Evolutionary conservation across 23 tunicate genomes (phyloP).

Genomic region (Trididemnum clinides): DNA sequence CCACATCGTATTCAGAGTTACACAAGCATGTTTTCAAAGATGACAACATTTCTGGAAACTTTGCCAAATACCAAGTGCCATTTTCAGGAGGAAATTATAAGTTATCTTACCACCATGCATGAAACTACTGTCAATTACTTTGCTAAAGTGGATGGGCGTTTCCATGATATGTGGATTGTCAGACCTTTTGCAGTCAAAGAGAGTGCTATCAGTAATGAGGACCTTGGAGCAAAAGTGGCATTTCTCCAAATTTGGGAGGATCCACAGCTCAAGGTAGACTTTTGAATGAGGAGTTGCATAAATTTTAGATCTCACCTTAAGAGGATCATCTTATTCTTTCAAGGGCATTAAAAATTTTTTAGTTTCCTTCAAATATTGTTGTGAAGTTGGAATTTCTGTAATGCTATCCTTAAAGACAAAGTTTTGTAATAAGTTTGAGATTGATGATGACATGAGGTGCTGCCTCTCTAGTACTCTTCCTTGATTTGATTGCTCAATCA

Average conservation of each 20-base stretch:
- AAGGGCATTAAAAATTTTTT: background rate
- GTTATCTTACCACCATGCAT: background rate
- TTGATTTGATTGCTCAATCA: conserved; percentile 43
- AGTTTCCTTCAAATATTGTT: conserved; percentile 19
- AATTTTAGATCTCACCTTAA: conserved; percentile 36
- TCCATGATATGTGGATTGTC: background rate
- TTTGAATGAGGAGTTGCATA: conserved; percentile 16
- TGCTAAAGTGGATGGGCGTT: conserved; percentile 11
- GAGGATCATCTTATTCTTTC: conserved; percentile 38
- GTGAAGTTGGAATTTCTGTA: conserved; percentile 50
- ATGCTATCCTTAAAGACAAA: conserved; percentile 38
- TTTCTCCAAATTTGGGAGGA: conserved; percentile 37
- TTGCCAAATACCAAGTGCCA: too few species aligned
- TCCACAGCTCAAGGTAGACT: conserved; percentile 37
- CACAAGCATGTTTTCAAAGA: too few species aligned
- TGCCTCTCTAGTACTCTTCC: conserved; percentile 39
- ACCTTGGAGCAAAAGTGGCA: conserved; percentile 31
- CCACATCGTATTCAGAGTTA: too few species aligned
- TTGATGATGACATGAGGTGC: conserved; percentile 44
- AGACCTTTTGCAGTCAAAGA: conserved; percentile 14
- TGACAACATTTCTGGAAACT: too few species aligned
- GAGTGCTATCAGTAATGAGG: conserved; percentile 18
- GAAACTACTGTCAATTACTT: background rate
- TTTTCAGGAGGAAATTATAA: background rate
- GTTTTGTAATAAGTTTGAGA: conserved; percentile 40